These are phyloP conservation scores for Scaptodrosophila latifasciaeformis DNA, from an alignment of 2,888 invertebrate genomes.

Conservation along the genomic window DNA sequence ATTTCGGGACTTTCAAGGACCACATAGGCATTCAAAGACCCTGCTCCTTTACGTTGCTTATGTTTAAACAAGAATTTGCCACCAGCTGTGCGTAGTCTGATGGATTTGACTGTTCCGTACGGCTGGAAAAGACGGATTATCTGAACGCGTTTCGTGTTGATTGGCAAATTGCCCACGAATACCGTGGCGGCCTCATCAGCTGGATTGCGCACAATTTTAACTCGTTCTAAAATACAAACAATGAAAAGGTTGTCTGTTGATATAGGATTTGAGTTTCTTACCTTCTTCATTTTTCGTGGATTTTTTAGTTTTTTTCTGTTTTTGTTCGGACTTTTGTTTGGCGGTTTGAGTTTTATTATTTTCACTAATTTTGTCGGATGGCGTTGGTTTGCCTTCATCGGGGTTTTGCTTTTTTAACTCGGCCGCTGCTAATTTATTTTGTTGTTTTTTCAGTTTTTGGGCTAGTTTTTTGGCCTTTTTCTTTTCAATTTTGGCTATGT, in stretches of 20 bases:
- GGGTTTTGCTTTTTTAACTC: conserved; percentile 3
- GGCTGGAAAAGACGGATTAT: conserved; percentile 59
- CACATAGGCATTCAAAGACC: conserved; percentile 70
- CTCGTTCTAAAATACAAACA: conserved; percentile 26
- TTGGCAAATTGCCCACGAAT: conserved; percentile 73
- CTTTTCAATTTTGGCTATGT: conserved; percentile 53
- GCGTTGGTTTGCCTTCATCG: neutral
- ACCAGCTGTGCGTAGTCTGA: conserved; percentile 70
- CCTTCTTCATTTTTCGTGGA: conserved; percentile 33
- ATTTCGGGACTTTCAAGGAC: conserved; percentile 55
- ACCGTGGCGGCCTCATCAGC: conserved; percentile 61
- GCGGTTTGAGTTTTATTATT: conserved; percentile 18
- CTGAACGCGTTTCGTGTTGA: conserved; percentile 71
- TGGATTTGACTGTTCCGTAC: conserved; percentile 54
- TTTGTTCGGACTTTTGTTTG: conserved; percentile 18
- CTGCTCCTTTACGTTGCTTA: conserved; percentile 62
- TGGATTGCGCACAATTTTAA: conserved; percentile 39
- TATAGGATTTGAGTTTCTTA: conserved; percentile 5
- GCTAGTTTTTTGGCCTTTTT: conserved; percentile 62
- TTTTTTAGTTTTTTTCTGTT: conserved; percentile 22
- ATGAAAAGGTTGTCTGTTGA: neutral
- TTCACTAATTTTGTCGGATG: neutral
- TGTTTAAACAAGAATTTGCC: conserved; percentile 69
- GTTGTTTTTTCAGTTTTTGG: conserved; percentile 53
- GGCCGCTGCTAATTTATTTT: conserved; percentile 27